Conservation (phyloP, 2,888 invertebrate species). For the Dichetophora obliterata region DNA sequence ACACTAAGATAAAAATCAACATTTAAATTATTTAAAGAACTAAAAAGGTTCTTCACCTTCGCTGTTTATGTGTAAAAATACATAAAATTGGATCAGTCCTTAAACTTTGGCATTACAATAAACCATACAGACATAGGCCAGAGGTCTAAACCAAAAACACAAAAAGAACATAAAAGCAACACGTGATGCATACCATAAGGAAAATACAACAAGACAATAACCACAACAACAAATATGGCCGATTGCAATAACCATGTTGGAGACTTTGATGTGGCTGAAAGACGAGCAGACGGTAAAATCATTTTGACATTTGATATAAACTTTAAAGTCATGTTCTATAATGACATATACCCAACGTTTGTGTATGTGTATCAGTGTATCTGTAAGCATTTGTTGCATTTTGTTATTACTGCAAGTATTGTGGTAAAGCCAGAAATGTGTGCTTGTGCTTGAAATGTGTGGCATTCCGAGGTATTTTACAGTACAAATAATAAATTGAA, state of each 20-base stretch:
- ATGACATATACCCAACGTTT: slow-evolving; percentile 14
- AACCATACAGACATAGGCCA: not conserved
- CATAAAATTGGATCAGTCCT: too few species aligned
- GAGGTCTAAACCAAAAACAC: not conserved
- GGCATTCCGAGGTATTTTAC: too few species aligned
- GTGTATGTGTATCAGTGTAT: not conserved
- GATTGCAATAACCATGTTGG: not conserved
- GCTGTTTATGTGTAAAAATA: too few species aligned
- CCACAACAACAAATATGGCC: not conserved
- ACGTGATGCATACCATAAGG: not conserved
- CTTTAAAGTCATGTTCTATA: slow-evolving; percentile 17
- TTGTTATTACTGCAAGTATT: too few species aligned
- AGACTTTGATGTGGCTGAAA: not conserved
- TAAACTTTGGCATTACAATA: too few species aligned
- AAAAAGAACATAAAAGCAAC: not conserved
- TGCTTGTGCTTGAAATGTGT: too few species aligned
- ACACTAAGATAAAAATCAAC: too few species aligned
- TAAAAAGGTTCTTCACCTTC: too few species aligned
- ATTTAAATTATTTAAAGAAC: too few species aligned
- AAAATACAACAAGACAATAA: not conserved
- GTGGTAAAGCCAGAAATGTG: not conserved
- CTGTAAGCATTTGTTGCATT: not conserved
- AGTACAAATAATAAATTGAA: not conserved
- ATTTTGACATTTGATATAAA: slow-evolving; percentile 25
- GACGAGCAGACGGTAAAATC: not conserved